phyloP scores from a whole-genome alignment of 2,888 invertebrate species.

The Oxyscelio sp. region DNA sequence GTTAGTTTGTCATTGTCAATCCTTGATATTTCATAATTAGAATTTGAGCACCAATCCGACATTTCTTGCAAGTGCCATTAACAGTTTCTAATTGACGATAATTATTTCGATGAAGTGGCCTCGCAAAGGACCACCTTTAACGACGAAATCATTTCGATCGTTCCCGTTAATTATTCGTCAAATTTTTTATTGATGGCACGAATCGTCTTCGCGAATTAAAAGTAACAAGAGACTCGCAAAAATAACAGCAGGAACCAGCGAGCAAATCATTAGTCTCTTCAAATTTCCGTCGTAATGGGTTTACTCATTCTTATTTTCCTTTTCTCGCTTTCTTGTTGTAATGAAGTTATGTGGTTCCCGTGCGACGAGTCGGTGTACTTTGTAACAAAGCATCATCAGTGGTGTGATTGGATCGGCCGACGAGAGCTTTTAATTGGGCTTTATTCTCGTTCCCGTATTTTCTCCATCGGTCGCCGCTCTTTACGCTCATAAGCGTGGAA shows the following conservation, averaged over 20 bases:
- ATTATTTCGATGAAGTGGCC: constrained; percentile 50
- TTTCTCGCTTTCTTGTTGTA: constrained; percentile 19
- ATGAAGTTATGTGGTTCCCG: constrained; percentile 28
- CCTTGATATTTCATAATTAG: constrained; percentile 31
- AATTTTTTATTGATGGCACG: not conserved
- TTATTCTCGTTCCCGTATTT: constrained; percentile 55
- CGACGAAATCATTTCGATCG: constrained; percentile 21
- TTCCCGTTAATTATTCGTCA: not conserved
- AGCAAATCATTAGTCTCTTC: constrained; percentile 11
- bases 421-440: constrained; percentile 71
- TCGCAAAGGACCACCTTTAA: constrained; percentile 21
- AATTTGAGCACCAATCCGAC: constrained; percentile 44
- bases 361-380: constrained; percentile 10
- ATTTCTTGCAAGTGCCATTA: constrained; percentile 35
- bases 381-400: constrained; percentile 53
- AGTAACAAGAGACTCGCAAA: not conserved
- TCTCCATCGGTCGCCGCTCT: constrained; percentile 31
- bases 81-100: constrained; percentile 35
- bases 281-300: constrained; percentile 1
- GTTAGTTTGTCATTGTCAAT: constrained; percentile 41
- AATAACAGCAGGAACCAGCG: not conserved
- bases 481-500: constrained; percentile 43
- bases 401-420: constrained; percentile 54
- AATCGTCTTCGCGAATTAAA: not conserved
- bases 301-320: constrained; percentile 1